Percentiles rank a stretch among this genome's conserved stretches.
Evolutionary conservation across 2,113 vertebrate species (phyloP).

Genomic region (Ammospiza nelsoni): DNA sequence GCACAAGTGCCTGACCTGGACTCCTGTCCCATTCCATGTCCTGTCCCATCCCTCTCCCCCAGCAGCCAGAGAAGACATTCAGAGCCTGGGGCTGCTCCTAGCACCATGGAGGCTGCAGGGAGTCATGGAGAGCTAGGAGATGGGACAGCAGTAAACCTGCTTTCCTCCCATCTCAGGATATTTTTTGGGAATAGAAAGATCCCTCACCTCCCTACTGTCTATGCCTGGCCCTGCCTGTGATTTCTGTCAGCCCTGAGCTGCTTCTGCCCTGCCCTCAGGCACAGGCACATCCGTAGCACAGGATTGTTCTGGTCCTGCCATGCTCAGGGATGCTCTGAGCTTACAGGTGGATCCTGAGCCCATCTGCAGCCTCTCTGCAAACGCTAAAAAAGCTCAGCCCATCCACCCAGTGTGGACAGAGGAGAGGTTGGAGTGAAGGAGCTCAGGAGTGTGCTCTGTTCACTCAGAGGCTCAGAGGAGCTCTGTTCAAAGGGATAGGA

Average conservation of each 20-base stretch:
- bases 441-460: neutral
- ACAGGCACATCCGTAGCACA: neutral
- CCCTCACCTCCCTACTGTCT: neutral
- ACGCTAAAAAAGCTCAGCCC: rapidly evolving
- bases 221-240: rapidly evolving
- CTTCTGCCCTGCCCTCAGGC: neutral
- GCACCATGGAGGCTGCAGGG: neutral
- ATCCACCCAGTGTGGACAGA: neutral
- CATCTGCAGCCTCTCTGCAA: neutral
- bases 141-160: neutral
- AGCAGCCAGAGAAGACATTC: neutral
- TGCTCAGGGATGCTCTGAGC: neutral
- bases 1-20: neutral
- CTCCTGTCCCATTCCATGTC: neutral
- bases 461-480: too few relatives aligned
- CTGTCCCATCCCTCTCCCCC: neutral
- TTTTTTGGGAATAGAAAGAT: neutral
- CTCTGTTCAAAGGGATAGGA: neutral
- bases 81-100: neutral
- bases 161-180: neutral
- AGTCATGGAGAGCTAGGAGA: neutral
- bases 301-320: rapidly evolving
- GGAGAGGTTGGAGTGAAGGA: neutral
- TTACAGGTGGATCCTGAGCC: neutral
- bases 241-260: neutral